phyloP scores from a whole-genome alignment of 1,140 invertebrate genomes.

The Pachyrhynchus sulphureomaculatus region DNA sequence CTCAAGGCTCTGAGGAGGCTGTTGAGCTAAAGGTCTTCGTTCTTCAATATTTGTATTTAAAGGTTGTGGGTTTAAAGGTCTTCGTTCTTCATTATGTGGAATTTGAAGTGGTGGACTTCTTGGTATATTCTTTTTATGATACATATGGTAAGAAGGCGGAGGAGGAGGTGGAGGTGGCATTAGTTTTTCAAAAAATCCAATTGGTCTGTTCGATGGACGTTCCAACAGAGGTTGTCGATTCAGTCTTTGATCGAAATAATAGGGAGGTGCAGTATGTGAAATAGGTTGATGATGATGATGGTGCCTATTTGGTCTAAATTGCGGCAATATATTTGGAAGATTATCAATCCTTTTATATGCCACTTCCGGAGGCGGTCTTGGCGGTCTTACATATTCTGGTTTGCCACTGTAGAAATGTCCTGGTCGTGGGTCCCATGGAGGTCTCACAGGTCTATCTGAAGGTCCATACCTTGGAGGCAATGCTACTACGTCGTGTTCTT shows the following conservation, averaged over 20 bases:
- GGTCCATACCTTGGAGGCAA: slow-evolving; percentile 24
- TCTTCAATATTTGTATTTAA: slow-evolving; percentile 21
- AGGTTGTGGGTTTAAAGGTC: background rate
- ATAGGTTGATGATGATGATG: slow-evolving; percentile 16
- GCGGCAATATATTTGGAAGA: slow-evolving; percentile 69
- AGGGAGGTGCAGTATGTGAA: slow-evolving; percentile 3
- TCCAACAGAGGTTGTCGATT: slow-evolving; percentile 48
- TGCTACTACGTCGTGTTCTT: slow-evolving; percentile 35
- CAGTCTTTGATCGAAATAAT: slow-evolving; percentile 35
- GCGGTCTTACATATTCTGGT: slow-evolving; percentile 48
- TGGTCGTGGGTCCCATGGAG: slow-evolving; percentile 50
- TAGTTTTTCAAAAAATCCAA: slow-evolving; percentile 51
- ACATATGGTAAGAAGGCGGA: slow-evolving; percentile 31
- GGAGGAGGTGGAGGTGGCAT: slow-evolving; percentile 57
- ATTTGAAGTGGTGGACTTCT: slow-evolving; percentile 11
- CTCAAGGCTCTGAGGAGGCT: slow-evolving; percentile 34
- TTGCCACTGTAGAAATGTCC: slow-evolving; percentile 49
- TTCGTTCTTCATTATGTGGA: background rate
- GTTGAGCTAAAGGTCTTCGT: slow-evolving; percentile 16
- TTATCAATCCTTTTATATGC: slow-evolving; percentile 52
- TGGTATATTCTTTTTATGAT: slow-evolving; percentile 39
- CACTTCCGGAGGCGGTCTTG: slow-evolving; percentile 40
- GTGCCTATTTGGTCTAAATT: slow-evolving; percentile 64
- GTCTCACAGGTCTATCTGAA: slow-evolving; percentile 37
- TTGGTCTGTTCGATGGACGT: slow-evolving; percentile 48